Base-by-base conservation (phyloP, 1,140 invertebrate species). In the Cotesia chilonis region DNA sequence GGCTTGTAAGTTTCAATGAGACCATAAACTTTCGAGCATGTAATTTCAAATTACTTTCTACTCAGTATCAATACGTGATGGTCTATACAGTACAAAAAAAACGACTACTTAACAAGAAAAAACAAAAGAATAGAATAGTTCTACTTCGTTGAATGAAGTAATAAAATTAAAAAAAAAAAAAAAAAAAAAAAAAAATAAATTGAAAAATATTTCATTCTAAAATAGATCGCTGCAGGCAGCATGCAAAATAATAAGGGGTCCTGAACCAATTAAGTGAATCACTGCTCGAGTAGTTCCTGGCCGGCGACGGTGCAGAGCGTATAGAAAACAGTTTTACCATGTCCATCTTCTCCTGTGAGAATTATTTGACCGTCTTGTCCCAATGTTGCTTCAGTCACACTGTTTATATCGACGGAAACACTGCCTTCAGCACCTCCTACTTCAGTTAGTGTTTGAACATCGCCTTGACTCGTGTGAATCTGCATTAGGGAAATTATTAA, bases 341-440 rank as follows among this genome's bases (percentile, higher is more conserved):
- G 95, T 80, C 95, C 93, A 88, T 96, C 95, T 90, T 97, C 96
- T 68, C 94, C 94, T 60, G 96, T 97, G 73, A 98, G 90, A 79
- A 98, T 97, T 78, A 98, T 93, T 87, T 98, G 96, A 36, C 96
- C 96, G 84, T 97, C 96, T 84, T 96, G 95, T 77, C 92, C 93
- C 68, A 96, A 87, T 55, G 93, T 93, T 20, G 94, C 95, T 86
- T 96, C 95, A 3, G 94, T 93, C 12, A 96, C 93, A 61, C 91
- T 92, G 87, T 95, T 95, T 75, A 98, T 89, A 86, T 97, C 95
- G 47, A 97, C 94, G 54, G 91, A 91, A 79, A 94, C 92, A 28
- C 89, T 87, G 74, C 91, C 91, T 78, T 93, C 92, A 70, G 91
- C 89, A 68, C 84, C 82, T 67, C 87, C 88, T 52, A 93, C 91